Evolutionary conservation across 2,888 invertebrate species (phyloP), one percentile per base, ranked within the genome.

Genomic region (Dorcus parallelipipedus): DNA sequence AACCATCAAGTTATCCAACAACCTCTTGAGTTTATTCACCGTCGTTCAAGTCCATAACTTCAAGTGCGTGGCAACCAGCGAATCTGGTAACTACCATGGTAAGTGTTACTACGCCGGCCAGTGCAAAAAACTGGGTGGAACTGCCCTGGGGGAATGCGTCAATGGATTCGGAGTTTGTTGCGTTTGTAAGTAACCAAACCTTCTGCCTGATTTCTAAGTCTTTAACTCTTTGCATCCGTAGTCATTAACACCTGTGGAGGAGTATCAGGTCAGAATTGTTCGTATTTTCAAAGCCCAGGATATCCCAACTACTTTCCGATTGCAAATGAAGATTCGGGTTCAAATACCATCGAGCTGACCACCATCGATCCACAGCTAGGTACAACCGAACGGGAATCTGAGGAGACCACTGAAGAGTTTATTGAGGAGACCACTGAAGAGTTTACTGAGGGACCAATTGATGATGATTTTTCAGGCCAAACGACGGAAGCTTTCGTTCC

Each of bases 81-180:
- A 80, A 26, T 76, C 80, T n/a, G 78, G 80, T 23, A 79, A 85
- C 4, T 80, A 88, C 66, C 85, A 87, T 69, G 92, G 91, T 0
- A 83, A 83, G 23, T 92, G 92, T 71, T 83, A 88, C 65, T 86
- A 87, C 68, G 81, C 84, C 58, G 79, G 82, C 39, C 87, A 91
- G 70, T 92, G 92, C 71, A 77, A 79, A 14, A 78, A 80, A 49
- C 72, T 83, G 41, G 86, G 85, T 50, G 90, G 90, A 2, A 79
- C 80, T 5, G 75, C 82, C 1, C 82, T 86, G 74, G 88, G 88
- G n/a, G 73, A 80, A 1, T 91, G 91, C 75, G 90, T 89, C 10
- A 84, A 84, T 71, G 89, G 88, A 3, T 86, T 86, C 69, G 90
- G 89, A 9, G 85, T 85, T 33, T 91, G 91, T 71, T 91, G 91